Conservation (phyloP, 2,797 vertebrate genomes). For the Stomatorhinus walkeri region DNA sequence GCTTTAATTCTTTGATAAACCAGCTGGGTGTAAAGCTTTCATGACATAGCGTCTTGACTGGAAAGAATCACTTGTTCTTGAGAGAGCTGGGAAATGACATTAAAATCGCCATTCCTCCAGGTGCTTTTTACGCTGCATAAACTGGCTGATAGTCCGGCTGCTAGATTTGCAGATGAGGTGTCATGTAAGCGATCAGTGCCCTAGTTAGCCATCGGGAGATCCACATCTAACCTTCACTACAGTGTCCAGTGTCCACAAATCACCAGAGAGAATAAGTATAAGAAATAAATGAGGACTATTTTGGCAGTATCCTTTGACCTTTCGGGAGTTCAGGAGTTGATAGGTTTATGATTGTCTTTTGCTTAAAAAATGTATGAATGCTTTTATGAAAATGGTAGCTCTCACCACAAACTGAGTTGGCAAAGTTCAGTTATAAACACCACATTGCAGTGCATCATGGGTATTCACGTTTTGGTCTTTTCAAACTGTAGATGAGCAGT, state of each 20-base stretch:
- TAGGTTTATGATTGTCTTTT: neutral
- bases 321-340: slow-evolving; percentile 8
- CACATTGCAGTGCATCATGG: neutral
- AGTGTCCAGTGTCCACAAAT: neutral
- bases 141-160: neutral
- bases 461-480: neutral
- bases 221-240: neutral
- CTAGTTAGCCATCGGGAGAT: neutral
- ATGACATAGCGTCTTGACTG: neutral
- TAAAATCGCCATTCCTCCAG: slow-evolving; percentile 8
- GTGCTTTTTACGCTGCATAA: slow-evolving; percentile 7
- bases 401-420: neutral
- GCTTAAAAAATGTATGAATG: neutral
- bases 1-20: slow-evolving; percentile 19
- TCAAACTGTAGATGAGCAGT: neutral
- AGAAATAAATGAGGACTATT: slow-evolving; percentile 31
- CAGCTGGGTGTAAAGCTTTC: slow-evolving; percentile 7
- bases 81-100: neutral
- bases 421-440: neutral
- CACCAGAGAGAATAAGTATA: neutral
- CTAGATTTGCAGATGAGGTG: neutral
- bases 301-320: slow-evolving; percentile 23
- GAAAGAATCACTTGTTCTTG: neutral
- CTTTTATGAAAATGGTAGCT: neutral
- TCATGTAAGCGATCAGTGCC: neutral